These are phyloP conservation scores for Porites australiensis DNA, from an alignment of 64 coral and sea anemone species.

Conservation along the genomic window DNA sequence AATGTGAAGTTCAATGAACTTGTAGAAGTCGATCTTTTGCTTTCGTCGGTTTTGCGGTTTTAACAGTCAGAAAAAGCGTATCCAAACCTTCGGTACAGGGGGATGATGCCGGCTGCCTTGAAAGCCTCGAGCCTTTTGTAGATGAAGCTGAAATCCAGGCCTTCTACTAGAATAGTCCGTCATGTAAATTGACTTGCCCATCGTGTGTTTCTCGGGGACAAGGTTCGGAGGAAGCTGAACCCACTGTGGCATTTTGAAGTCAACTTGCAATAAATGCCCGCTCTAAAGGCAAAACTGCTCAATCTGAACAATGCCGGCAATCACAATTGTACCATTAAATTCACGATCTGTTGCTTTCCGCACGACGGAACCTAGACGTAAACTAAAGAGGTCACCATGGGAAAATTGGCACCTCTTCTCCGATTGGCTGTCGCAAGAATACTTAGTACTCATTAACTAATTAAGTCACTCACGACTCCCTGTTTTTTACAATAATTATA, in stretches of 20 bases:
- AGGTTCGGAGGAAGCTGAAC: conserved; percentile 87
- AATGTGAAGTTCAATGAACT: not conserved
- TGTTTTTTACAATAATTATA: not conserved
- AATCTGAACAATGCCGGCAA: not conserved
- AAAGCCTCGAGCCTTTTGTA: conserved; percentile 67
- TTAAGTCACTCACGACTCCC: not conserved
- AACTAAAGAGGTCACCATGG: conserved; percentile 77
- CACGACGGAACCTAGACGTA: conserved; percentile 19
- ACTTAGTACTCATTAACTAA: conserved; percentile 43
- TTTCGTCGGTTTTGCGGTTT: too few relatives aligned
- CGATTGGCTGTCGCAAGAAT: conserved; percentile 66
- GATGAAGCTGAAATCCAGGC: conserved; percentile 87
- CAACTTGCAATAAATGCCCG: not conserved
- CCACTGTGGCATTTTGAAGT: conserved; percentile 77
- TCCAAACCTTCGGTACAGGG: conserved; percentile 82
- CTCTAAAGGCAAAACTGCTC: not conserved
- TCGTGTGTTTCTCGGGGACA: conserved; percentile 71
- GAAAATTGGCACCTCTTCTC: conserved; percentile 10
- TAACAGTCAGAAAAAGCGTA: not conserved
- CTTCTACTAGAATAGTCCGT: conserved; percentile 72
- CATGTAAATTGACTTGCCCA: conserved; percentile 85
- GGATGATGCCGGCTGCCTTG: conserved; percentile 72
- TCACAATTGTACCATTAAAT: not conserved
- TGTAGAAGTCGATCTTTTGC: too few relatives aligned
- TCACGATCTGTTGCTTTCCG: not conserved